A percentile compares a stretch with the other conserved stretches of the same genome.
phyloP scores from a whole-genome alignment of 2,113 vertebrate genomes.

The Hydrolagus affinis region DNA sequence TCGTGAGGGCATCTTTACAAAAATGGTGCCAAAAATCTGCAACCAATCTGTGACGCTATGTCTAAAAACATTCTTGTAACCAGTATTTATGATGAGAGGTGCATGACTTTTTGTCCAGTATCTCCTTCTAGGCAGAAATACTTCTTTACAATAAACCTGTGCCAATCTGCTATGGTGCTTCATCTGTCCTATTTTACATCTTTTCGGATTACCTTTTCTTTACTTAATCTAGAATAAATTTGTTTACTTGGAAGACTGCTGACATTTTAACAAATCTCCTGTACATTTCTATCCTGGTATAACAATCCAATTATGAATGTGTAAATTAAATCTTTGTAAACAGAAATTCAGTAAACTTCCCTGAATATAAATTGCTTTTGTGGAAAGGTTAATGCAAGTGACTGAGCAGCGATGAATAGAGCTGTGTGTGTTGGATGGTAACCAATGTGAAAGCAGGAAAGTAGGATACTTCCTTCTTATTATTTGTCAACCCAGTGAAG shows the following conservation, averaged over 20 bases:
- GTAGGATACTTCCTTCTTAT: not conserved
- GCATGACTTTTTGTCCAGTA: not conserved
- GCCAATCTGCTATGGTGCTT: not conserved
- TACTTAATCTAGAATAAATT: not conserved
- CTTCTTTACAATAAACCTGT: not conserved
- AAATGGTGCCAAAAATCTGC: constrained; percentile 23
- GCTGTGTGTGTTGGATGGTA: not conserved
- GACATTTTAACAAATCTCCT: not conserved
- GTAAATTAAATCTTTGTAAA: not conserved
- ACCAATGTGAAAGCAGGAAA: too few relatives aligned
- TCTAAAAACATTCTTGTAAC: not conserved
- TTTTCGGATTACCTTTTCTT: not conserved
- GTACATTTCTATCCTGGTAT: not conserved
- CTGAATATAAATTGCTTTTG: not conserved
- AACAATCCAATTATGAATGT: not conserved
- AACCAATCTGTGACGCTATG: constrained; percentile 11
- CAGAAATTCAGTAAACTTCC: not conserved
- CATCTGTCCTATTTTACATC: constrained; percentile 5
- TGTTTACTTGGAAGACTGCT: not conserved
- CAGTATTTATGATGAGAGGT: not conserved
- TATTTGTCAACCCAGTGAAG: not conserved
- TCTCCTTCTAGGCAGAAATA: not conserved
- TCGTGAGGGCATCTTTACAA: constrained; percentile 1
- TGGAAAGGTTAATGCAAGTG: not conserved
- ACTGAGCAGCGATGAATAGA: not conserved